These are phyloP conservation scores for Ditylenchus dipsaci DNA, from an alignment of 1,140 invertebrate species.

Conservation along the genomic window DNA sequence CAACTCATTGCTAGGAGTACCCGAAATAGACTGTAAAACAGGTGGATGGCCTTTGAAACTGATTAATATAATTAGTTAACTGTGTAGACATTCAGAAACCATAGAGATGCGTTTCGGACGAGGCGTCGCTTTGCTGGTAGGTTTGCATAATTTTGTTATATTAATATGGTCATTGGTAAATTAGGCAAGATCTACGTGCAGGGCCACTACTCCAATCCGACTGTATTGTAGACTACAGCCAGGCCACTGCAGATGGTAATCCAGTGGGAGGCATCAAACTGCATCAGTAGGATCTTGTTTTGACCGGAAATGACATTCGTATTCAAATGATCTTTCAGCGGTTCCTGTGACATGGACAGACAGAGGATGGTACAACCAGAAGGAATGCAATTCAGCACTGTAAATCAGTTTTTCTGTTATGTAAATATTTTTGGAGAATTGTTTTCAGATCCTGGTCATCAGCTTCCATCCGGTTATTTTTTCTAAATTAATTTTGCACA, in stretches of 20 bases:
- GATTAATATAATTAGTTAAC: too few species aligned
- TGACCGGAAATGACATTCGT: background rate
- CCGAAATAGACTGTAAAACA: conserved; percentile 52
- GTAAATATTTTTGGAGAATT: too few species aligned
- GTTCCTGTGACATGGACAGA: conserved; percentile 56
- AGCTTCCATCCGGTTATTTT: conserved; percentile 51
- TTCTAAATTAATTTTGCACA: background rate
- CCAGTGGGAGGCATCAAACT: conserved; percentile 51
- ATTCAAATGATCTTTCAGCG: conserved; percentile 5
- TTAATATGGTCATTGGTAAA: background rate
- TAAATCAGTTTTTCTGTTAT: background rate
- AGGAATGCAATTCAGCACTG: conserved; percentile 57
- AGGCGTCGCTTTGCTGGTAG: conserved; percentile 48
- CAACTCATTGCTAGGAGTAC: conserved; percentile 47
- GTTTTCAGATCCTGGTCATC: conserved; percentile 37
- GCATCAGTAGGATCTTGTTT: conserved; percentile 31
- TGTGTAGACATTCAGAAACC: conserved; percentile 46
- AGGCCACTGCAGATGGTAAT: conserved; percentile 34
- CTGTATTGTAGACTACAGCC: conserved; percentile 53
- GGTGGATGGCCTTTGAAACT: background rate
- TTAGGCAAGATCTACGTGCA: conserved; percentile 54
- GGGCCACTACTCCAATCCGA: conserved; percentile 57
- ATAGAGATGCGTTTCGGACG: conserved; percentile 55
- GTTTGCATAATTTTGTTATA: conserved; percentile 5
- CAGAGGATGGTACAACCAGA: conserved; percentile 46